phyloP scores from a whole-genome alignment of 2,888 invertebrate species.

The Pammene aurita region DNA sequence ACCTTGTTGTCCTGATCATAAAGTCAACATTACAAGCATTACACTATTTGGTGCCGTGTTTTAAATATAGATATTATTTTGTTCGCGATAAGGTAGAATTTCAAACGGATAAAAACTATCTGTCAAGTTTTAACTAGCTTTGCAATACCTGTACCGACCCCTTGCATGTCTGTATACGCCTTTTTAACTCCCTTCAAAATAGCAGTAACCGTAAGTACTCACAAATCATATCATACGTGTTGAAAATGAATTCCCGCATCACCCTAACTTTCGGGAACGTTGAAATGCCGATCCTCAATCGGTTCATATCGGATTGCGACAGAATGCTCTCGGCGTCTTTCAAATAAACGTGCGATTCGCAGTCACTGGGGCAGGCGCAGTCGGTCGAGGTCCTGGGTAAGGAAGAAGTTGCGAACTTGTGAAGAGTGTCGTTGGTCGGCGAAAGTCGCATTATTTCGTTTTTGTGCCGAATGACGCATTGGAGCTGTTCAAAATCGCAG shows the following conservation, averaged over 20 bases:
- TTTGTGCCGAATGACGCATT: slow-evolving; percentile 63
- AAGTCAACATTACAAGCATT: too few species aligned
- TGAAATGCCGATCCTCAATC: slow-evolving; percentile 79
- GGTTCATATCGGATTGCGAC: slow-evolving; percentile 52
- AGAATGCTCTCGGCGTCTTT: slow-evolving; percentile 62
- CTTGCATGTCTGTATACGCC: too few species aligned
- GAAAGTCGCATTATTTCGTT: slow-evolving; percentile 65
- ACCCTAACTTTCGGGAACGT: slow-evolving; percentile 87
- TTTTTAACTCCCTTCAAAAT: too few species aligned
- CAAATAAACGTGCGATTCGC: slow-evolving; percentile 66
- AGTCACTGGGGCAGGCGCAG: slow-evolving; percentile 68
- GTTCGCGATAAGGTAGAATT: too few species aligned
- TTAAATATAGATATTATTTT: too few species aligned
- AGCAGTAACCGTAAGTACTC: too few species aligned
- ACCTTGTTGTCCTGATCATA: too few species aligned
- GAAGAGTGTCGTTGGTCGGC: slow-evolving; percentile 54
- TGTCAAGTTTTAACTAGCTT: too few species aligned
- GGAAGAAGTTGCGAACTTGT: slow-evolving; percentile 48
- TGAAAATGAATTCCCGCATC: slow-evolving; percentile 86
- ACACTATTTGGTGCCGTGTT: too few species aligned
- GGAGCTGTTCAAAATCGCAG: slow-evolving; percentile 65
- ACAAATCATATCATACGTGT: slow-evolving; percentile 88
- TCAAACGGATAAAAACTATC: too few species aligned
- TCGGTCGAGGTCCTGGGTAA: slow-evolving; percentile 63
- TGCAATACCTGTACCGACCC: too few species aligned